Base-by-base conservation (phyloP, 1,140 invertebrate genomes). In the Parapsyche elsis region DNA sequence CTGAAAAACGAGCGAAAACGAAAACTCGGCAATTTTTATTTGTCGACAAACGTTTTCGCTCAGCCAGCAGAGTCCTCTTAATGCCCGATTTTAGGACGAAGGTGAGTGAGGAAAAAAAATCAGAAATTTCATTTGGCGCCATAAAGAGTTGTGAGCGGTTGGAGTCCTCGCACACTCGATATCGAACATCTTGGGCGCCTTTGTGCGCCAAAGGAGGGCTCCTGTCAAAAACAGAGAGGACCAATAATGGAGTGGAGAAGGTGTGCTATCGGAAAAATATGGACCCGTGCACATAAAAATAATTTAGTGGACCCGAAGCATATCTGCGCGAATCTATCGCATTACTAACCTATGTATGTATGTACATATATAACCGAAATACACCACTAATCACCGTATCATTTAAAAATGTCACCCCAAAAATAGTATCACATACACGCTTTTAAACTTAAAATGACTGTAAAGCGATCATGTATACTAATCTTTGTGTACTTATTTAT, bases 211-310 rank as follows among this genome's bases (percentile, higher is more conserved):
- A 24, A 19, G 26, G 61, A 23, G 67, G 78, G 71, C 76, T 38
- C 57, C 80, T 81, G 80, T 81, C 80, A 81, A 46, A 75, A 79
- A 76, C 80, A 81, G 80, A 49, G 71, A 71, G 57, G 64, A 19
- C 76, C 76, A 81, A 81, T 79, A 79, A 81, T 78, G 53, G 73
- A 49, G 75, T 73, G 45, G 44, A 77, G 75, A 45, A 81, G 80
- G 80, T 79, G 57, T 76, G 76, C 71, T 38, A 67, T 71, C 16
- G 53, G 64, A 78, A 79, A 78, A 81, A 70, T 79, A 70, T 67
- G 74, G 26, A 67, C 14, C 59, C 9, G 9, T 45, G 44, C 5
- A 75, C 49, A 75, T 75, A 75, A 75, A 75, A 75, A 75, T 75
- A 75, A 75, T 75, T 75, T 57, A 57, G 73, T 57, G 21, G 49